A percentile compares a stretch with the other conserved stretches of the same genome.
These are phyloP conservation scores for Ceratoteleas bidentatus DNA, from an alignment of 1,140 invertebrate species.

Conservation along the genomic window DNA sequence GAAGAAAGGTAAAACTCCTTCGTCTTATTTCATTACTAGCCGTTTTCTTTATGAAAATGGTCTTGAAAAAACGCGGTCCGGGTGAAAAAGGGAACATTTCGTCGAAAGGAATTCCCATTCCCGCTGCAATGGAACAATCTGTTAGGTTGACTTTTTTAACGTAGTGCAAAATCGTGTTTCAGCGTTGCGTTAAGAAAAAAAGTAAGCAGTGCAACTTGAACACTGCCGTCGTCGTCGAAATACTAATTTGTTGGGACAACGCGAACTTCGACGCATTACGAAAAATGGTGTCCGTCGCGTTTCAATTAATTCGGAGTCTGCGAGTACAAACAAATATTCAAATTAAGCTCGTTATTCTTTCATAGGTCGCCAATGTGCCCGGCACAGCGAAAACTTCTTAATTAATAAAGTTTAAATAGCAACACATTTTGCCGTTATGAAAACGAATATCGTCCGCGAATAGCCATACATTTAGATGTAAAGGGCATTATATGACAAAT, in stretches of 20 bases:
- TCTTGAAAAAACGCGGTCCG: background rate
- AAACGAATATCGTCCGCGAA: constrained; percentile 13
- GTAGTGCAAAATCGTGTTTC: constrained; percentile 9
- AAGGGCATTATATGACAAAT: no score
- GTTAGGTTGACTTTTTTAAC: constrained; percentile 3
- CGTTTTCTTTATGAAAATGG: constrained; percentile 1
- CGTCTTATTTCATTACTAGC: no score
- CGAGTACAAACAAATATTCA: constrained; percentile 11
- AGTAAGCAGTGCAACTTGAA: background rate
- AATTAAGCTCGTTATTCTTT: constrained; percentile 34
- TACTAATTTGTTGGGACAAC: constrained; percentile 11
- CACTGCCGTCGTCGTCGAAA: constrained; percentile 9
- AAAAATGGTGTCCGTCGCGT: background rate
- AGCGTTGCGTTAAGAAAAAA: constrained; percentile 1
- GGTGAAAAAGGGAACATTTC: constrained; percentile 1
- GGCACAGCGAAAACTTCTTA: constrained; percentile 20
- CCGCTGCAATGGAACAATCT: constrained; percentile 1
- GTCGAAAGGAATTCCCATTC: background rate
- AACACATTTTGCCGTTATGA: constrained; percentile 13
- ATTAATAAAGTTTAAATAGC: constrained; percentile 24
- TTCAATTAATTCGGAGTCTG: constrained; percentile 12
- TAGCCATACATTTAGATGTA: constrained; percentile 5
- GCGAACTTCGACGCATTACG: background rate
- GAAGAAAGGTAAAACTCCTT: no score
- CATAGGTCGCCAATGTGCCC: constrained; percentile 2